Evolutionary conservation across 1,140 invertebrate species (phyloP).

Genomic region (Trichonephila inaurata): DNA sequence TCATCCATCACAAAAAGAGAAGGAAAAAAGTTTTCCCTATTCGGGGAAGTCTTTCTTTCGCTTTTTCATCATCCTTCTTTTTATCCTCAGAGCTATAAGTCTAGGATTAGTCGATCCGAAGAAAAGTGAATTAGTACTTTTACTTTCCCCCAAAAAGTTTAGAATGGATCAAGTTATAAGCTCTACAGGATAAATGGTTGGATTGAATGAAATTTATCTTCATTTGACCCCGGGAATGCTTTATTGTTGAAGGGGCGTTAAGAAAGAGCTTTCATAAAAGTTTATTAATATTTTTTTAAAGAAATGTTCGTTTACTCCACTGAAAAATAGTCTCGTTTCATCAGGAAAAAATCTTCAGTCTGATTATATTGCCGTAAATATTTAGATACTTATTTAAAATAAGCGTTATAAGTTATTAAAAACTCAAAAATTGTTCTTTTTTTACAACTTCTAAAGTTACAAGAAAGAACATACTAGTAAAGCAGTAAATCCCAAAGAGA

Average conservation of each 20-base stretch:
- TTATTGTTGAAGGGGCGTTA: background rate
- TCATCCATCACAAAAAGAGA: slow-evolving; percentile 62
- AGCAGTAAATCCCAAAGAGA: too few relatives aligned
- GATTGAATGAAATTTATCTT: slow-evolving; percentile 17
- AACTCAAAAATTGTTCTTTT: too few relatives aligned
- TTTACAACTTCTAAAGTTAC: too few relatives aligned
- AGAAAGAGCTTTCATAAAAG: background rate
- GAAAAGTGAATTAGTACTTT: slow-evolving; percentile 67
- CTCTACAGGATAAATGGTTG: background rate
- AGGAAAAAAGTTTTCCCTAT: slow-evolving; percentile 49
- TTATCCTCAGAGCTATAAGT: slow-evolving; percentile 38
- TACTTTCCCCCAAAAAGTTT: background rate
- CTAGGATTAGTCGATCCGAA: slow-evolving; percentile 54
- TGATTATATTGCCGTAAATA: too few relatives aligned
- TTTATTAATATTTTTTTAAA: background rate
- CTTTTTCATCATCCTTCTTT: slow-evolving; percentile 66
- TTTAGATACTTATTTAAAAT: too few relatives aligned
- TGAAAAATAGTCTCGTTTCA: too few relatives aligned
- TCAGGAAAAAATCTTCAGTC: too few relatives aligned
- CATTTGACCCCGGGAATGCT: background rate
- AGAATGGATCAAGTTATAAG: slow-evolving; percentile 29
- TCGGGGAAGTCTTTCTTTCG: slow-evolving; percentile 23
- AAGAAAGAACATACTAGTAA: too few relatives aligned
- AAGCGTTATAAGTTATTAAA: too few relatives aligned
- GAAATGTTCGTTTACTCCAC: background rate